A percentile compares a stretch with the other conserved stretches of the same genome.
These are phyloP conservation scores for Scytalopus superciliaris DNA, from an alignment of 2,113 vertebrate genomes.

Conservation along the genomic window DNA sequence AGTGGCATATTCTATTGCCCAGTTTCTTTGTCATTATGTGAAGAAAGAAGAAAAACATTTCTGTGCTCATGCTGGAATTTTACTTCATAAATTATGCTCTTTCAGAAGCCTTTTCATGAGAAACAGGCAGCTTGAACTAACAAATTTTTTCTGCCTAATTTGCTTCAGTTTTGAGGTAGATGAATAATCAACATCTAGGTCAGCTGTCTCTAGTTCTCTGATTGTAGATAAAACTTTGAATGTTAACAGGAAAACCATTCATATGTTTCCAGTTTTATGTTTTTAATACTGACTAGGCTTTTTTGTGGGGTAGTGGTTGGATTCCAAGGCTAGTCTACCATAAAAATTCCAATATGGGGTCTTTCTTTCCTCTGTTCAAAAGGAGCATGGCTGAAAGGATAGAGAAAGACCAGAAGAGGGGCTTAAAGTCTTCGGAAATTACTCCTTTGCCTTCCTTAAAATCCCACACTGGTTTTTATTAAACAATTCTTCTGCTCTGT, in stretches of 20 bases:
- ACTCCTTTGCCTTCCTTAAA: not conserved
- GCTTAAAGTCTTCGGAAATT: not conserved
- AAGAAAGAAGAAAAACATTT: not conserved
- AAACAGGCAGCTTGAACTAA: not conserved
- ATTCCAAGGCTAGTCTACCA: not conserved
- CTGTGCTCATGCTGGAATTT: not conserved
- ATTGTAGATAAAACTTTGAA: not conserved
- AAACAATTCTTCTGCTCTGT: not conserved
- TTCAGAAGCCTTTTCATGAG: slow-evolving; percentile 4
- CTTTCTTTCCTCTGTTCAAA: not conserved
- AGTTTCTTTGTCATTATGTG: not conserved
- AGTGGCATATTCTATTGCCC: not conserved
- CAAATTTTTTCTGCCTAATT: slow-evolving; percentile 26
- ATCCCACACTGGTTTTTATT: not conserved
- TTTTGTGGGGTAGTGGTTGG: not conserved
- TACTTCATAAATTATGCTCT: slow-evolving; percentile 11
- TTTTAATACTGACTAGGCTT: not conserved
- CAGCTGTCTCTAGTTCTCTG: not conserved
- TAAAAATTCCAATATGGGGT: not conserved
- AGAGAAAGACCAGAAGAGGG: not conserved
- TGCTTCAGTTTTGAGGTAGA: not conserved
- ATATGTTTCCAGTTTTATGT: not conserved
- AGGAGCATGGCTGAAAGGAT: not conserved
- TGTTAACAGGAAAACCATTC: not conserved
- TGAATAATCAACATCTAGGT: not conserved